Evolutionary conservation across 2,113 vertebrate species (phyloP).

Genomic region (Ageneiosus marmoratus): DNA sequence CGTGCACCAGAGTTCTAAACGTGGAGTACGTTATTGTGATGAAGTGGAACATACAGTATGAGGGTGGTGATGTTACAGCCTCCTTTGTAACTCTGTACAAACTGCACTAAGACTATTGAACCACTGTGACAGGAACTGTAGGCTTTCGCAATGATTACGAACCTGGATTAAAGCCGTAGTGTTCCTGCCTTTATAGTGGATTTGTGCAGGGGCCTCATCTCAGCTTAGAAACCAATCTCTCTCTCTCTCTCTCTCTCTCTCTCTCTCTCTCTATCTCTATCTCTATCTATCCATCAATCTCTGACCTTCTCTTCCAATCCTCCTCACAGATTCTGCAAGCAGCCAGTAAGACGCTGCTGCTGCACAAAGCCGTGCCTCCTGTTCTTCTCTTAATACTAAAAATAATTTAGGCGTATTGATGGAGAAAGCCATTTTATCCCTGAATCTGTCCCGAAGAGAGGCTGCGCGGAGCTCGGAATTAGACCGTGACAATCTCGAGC

Average conservation of each 20-base stretch:
- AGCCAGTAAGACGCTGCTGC: conserved; percentile 66
- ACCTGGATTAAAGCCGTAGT: conserved; percentile 18
- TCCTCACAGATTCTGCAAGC: conserved; percentile 66
- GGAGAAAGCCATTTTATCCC: conserved; percentile 56
- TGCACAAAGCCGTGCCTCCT: conserved; percentile 40
- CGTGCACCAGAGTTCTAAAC: neutral
- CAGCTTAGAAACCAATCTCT: conserved; percentile 24
- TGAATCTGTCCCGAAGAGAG: conserved; percentile 60
- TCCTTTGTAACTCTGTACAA: neutral
- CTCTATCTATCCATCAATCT: neutral
- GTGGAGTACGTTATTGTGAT: neutral
- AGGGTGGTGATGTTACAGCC: neutral
- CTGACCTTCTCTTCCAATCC: conserved; percentile 53
- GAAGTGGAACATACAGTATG: neutral
- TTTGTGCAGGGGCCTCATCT: conserved; percentile 42
- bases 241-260: conserved; percentile 13
- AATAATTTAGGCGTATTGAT: conserved; percentile 65
- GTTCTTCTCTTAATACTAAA: conserved; percentile 59
- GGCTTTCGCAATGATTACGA: conserved; percentile 8
- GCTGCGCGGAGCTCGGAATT: conserved; percentile 62
- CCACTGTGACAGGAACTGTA: neutral
- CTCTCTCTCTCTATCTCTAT: conserved; percentile 3
- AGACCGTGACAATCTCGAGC: conserved; percentile 63
- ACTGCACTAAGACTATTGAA: neutral
- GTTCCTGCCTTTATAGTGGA: conserved; percentile 10